Base-by-base conservation (phyloP, 2,797 vertebrate species). In the Decapterus maruadsi region DNA sequence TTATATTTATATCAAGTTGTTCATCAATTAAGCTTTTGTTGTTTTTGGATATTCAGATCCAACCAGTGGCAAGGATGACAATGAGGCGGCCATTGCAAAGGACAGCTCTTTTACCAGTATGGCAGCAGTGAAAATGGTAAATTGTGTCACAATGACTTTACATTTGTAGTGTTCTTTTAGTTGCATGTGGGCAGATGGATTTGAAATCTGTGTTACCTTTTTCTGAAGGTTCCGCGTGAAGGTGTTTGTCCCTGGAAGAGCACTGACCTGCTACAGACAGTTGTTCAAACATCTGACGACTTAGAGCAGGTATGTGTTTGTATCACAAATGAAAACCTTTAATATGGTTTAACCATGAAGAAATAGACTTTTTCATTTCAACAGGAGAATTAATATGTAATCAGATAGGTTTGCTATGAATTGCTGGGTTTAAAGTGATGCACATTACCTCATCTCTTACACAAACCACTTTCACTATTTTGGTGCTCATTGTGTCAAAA, bases 121-220 rank as follows among this genome's bases (percentile, higher is more conserved):
- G 34, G 67, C 65, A 36, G 16, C 77, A 40, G 83, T 69, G 12
- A 81, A 77, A 82, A 74, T 89, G 89, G 91, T 92, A 80, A 77
- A 34, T 63, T 61, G 2, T 67, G 17, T 46, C 17, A 36, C 17
- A 36, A 0, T 40, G 1, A 38, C 4, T 2, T 17, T 13, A 6
- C 8, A 26, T 1, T 36, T 7, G 8, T 8, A 36, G 34, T 38
- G 12, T 12, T 26, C 0, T 8, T 8, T 16, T 10, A 62, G 11
- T 10, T 22, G 8, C 4, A 20, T 50, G 19, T 58, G 19, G 14
- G 17, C 48, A n/a, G 16, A 42, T 13, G 5, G n/a, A 54, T 42
- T 43, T 60, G 2, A 72, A 31, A 54, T 66, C 29, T 48, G 2
- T 73, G 8, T 54, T 34, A 0, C 63, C 2, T 68, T 48, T 61